Evolutionary conservation across 2,797 vertebrate species (phyloP).

Genomic region (Capromys pilorides): DNA sequence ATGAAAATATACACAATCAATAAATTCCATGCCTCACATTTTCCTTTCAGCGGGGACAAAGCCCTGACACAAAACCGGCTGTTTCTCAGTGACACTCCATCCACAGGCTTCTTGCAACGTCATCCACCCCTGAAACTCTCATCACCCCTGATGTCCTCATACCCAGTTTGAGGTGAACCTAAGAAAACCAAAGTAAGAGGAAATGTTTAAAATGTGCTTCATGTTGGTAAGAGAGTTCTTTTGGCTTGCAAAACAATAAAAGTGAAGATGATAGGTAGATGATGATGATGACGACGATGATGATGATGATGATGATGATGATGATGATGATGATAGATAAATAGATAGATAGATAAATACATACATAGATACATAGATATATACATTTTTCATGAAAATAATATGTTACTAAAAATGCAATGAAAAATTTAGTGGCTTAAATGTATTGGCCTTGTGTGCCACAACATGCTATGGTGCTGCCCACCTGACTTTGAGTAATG

Average conservation of each 20-base stretch:
- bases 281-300: too few relatives aligned
- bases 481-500: too few relatives aligned
- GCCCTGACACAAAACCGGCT: neutral
- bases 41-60: too few relatives aligned
- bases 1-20: neutral
- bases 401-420: neutral
- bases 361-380: too few relatives aligned
- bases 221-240: too few relatives aligned
- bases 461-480: fast-evolving
- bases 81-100: neutral
- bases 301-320: too few relatives aligned
- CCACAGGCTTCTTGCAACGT: neutral
- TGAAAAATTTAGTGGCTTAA: neutral
- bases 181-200: neutral
- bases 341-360: too few relatives aligned
- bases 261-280: too few relatives aligned
- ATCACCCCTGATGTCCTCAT: fast-evolving
- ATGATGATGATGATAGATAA: neutral
- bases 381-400: neutral
- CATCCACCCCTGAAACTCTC: too few relatives aligned
- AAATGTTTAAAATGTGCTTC: neutral
- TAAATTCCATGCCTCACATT: neutral
- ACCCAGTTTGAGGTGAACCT: neutral
- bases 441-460: neutral
- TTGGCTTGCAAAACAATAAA: neutral